Base-by-base conservation (phyloP, 30 jellyfish, hydroid and myxozoan genomes). In the Turritopsis dohrnii region DNA sequence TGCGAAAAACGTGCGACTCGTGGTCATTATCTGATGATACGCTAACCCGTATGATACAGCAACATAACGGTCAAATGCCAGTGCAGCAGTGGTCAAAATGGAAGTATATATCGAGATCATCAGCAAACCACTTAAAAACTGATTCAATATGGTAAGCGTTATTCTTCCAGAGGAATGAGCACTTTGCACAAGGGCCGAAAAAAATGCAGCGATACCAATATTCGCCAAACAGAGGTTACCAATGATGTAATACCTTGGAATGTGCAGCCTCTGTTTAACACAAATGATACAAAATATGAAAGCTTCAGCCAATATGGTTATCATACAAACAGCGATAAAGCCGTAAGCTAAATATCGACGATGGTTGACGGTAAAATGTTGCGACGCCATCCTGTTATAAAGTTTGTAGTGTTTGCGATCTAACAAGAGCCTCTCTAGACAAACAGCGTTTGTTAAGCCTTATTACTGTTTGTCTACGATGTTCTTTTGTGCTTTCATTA, bases 11-110 rank as follows among this genome's bases (percentile, higher is more conserved):
- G 77, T 69, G 30, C 30, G 28, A 7, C 30, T 19, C 19, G 16
- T n/a, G 31, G 77, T 69, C 77, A 69, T 69, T 7, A 69, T 69
- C 77, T 69, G 77, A 19, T 27, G 28, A 19, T 69, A 69, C 19
- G 31, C 17, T 69, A 69, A 19, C 28, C 31, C 28, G 30, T 69
- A 19, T 8, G 77, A 23, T 0, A 69, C 77, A n/a, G 77, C 77
- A 19, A 69, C 22, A 27, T 69, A 69, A n/a, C 77, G 77, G 30
- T 69, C 77, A 69, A 69, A 69, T 8, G 77, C 28, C 19, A 69
- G 22, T 27, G 30, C 28, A 69, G 77, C 77, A 7, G 31, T 69
- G 0, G 77, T 69, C 31, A n/a, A 69, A n/a, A 69, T n/a, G 17
- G 77, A 9, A 7, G 77, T 69, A 19, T 69, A 69, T n/a, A 69